phyloP scores from a whole-genome alignment of 2,113 vertebrate genomes.

The Uria aalge region DNA sequence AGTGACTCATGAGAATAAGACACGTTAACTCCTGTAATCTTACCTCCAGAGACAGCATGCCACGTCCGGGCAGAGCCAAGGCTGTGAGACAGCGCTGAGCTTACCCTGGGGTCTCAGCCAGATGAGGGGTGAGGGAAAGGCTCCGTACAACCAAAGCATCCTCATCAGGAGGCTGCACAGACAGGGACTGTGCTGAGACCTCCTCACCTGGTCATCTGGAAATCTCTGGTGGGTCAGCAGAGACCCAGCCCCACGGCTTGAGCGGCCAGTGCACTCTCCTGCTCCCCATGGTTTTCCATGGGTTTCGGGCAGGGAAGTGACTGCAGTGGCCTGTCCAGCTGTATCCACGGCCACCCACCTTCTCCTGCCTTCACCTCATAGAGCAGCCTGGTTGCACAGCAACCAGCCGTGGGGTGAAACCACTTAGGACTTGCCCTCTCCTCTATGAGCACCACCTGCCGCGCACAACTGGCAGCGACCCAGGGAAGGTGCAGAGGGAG shows the following conservation, averaged over 20 bases:
- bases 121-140: not conserved
- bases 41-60: not conserved
- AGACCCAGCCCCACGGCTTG: not conserved
- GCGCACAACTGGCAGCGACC: not conserved
- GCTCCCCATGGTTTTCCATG: not conserved
- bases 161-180: not conserved
- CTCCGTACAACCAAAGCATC: not conserved
- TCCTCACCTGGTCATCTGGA: not conserved
- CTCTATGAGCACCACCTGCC: rapidly evolving
- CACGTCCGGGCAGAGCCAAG: not conserved
- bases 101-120: not conserved
- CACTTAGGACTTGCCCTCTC: not conserved
- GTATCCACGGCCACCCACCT: not conserved
- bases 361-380: not conserved
- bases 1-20: not conserved
- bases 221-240: not conserved
- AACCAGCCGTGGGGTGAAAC: not conserved
- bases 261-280: not conserved
- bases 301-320: not conserved
- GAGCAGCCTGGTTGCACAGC: not conserved
- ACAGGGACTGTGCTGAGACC: not conserved
- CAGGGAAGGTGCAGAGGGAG: not conserved
- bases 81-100: not conserved
- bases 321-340: not conserved
- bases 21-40: not conserved